Evolutionary conservation across 1,140 invertebrate species (phyloP), one percentile per base, ranked within the genome.

Genomic region (Psix sp.): DNA sequence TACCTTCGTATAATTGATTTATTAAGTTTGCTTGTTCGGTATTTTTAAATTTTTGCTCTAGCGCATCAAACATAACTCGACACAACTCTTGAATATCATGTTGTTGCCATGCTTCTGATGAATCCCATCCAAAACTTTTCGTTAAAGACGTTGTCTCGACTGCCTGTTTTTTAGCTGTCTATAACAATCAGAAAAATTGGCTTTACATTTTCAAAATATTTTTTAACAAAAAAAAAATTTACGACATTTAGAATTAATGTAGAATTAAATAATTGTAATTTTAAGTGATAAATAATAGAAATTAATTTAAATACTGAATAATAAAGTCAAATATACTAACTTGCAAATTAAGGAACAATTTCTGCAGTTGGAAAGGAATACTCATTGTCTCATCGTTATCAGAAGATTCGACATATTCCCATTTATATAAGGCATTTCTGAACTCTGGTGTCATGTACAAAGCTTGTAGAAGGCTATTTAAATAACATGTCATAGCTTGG

Each of bases 391-490:
- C 90, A 77, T 91, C 90, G 54, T 89, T 89, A 43, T 88, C 82
- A 16, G 84, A 82, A 16, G 91, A 91, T 80, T 93, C 92, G 6
- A 81, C 63, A 81, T 93, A 95, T 83, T 95, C 91, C 93, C 95
- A 96, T 74, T 92, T 93, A 80, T 97, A 97, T 5, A 97, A 84
- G 1, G 94, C 93, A 87, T 98, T 98, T 24, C 96, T 88, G 82
- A 98, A 97, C 85, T 98, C 96, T n/a, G 96, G 96, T 3, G 95
- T 97, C 94, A 98, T 97, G 78, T 91, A 97, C 1, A 98, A 87
- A 0, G 94, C 94, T 87, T 98, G 96, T 1, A 98, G 87, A 16
- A 97, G 86, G 87, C 94, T 96, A 82, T 97, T 98, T 9, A 98
- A 88, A 82, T 97, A 97, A 82, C 96, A 97, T 0, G 96, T 97